Base-by-base conservation (phyloP, 2,113 vertebrate species). In the Thoracochromis brauschi region DNA sequence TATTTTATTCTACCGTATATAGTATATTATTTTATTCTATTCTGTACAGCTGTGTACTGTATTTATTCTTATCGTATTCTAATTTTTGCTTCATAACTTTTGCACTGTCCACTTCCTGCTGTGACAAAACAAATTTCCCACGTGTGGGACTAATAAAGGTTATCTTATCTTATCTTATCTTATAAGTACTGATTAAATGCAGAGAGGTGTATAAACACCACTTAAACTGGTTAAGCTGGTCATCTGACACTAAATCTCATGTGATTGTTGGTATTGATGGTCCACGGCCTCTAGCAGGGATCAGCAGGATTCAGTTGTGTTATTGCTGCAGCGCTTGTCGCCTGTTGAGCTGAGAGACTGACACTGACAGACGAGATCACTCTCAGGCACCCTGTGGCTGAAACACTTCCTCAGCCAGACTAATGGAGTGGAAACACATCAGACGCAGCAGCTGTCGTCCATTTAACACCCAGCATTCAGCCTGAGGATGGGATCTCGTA, bases 391-490 rank as follows among this genome's bases (percentile, higher is more conserved):
- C 86, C 78, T 21, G 58, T 55, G 86, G 84, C 79, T 55, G 54
- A 81, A 88, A 92, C 87, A 54, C 82, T 85, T 85, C 49, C 80
- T 79, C 73, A 65, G 73, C 54, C 80, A 21, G 35, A 57, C 78
- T 86, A 88, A 91, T 90, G 88, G 88, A 85, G 12, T 29, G 54
- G 87, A 93, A 88, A 84, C 73, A 17, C 35, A 88, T 83, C 85
- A 49, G 84, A 90, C 42, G 19, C 54, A 71, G 29, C 86, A 78
- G 38, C 47, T 60, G 47, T 40, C 57, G 82, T 63, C 86, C 68
- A 84, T 92, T 90, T 81, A 90, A 80, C 84, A 86, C 51, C 21
- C 38, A 54, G 53, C 83, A 29, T 8, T 83, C 73, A 89, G 85
- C 80, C 80, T 63, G 1, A 19, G 38, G 89, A 80, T 5, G 13